A percentile compares a stretch with the other conserved stretches of the same genome.
Conservation (phyloP, 2,797 vertebrate species). For the Austrolebias charrua region DNA sequence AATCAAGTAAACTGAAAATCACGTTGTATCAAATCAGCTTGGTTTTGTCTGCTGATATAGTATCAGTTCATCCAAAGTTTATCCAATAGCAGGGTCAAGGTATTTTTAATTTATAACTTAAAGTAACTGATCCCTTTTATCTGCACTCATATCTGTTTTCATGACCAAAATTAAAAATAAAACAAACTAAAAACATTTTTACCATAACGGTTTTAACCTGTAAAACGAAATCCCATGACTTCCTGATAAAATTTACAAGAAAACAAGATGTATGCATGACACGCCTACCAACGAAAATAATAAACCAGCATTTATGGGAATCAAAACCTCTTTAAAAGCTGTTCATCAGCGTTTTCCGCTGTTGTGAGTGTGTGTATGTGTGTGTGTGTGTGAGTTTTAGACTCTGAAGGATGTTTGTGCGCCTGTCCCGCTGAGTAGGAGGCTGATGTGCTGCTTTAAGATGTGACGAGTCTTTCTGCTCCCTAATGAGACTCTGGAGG, state of each 20-base stretch:
- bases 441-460: constrained; percentile 54
- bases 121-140: not conserved
- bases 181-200: too few species aligned
- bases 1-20: not conserved
- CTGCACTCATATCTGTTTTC: not conserved
- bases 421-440: constrained; percentile 55
- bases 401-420: constrained; percentile 52
- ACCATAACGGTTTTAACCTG: too few species aligned
- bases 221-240: not conserved
- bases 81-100: not conserved
- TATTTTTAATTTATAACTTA: not conserved
- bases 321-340: not conserved
- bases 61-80: not conserved
- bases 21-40: not conserved
- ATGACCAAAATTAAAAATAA: not conserved
- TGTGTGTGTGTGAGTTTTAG: constrained; percentile 9
- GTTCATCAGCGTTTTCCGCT: constrained; percentile 4
- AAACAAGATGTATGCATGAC: not conserved
- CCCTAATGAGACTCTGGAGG: constrained; percentile 61
- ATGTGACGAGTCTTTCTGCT: constrained; percentile 43
- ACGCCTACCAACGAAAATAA: not conserved
- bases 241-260: not conserved
- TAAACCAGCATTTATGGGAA: not conserved
- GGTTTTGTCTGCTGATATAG: not conserved
- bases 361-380: constrained; percentile 1